Base-by-base conservation (phyloP, 2,113 vertebrate genomes). In the Guaruba guarouba region DNA sequence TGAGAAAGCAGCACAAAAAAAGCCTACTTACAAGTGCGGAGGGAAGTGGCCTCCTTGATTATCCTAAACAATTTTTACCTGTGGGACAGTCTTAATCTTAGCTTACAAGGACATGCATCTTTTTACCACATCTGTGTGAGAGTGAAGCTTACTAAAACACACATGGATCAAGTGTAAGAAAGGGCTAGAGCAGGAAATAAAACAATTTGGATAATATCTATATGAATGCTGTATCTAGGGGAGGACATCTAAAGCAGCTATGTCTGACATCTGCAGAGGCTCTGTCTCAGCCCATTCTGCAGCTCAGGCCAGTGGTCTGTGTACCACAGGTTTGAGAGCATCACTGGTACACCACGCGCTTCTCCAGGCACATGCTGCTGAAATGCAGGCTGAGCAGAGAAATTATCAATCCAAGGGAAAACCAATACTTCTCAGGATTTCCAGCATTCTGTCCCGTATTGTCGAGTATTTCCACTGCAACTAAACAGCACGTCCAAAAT, bases 301-400 rank as follows among this genome's bases (percentile, higher is more conserved):
- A 52, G 33, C n/a, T 82, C n/a, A 20, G 69, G 28, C 14, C 70
- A 62, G 51, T 1, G 8, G 12, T 7, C 18, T 3, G 0, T 0
- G 0, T 7, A 7, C 9, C 0, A 1, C 13, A 17, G 39, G 3
- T 48, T 12, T 69, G 67, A 33, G 52, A 80, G 23, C 19, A 33
- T 4, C 0, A 0, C 24, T 11, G 31, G 25, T 4, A 41, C 3
- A 10, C 11, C 2, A 2, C 0, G 0, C 0, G 0, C 17, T 44
- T 51, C 59, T n/a, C 74, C 33, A 74, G 46, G 3, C 11, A 33
- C 39, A 17, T 0, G 0, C 13, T 41, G 22, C 37, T 33, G 29
- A n/a, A 68, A 39, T 7, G 0, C 0, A 0, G 7, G 11, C 6
- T 22, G 24, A n/a, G 25, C 39, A 73, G 52, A 43, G 13, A 35